These are phyloP conservation scores for Eueides isabella DNA, from an alignment of 1,140 invertebrate species.

Conservation along the genomic window DNA sequence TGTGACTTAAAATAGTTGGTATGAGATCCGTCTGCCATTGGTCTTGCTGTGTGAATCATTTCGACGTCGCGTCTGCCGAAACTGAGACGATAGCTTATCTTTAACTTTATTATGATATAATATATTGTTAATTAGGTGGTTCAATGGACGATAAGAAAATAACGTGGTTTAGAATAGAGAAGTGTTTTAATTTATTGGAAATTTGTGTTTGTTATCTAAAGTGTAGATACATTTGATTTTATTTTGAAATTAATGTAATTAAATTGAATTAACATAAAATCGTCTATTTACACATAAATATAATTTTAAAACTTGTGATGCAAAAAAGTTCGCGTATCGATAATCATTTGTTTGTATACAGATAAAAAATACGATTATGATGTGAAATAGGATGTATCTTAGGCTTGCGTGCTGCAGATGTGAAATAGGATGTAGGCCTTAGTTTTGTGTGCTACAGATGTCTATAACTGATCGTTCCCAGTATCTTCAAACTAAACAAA, in stretches of 20 bases:
- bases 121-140: conserved; percentile 9
- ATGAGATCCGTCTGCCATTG: conserved; percentile 28
- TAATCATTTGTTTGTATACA: background rate
- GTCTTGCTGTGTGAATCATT: conserved; percentile 36
- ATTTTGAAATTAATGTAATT: background rate
- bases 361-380: background rate
- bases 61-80: conserved; percentile 31
- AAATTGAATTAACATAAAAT: background rate
- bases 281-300: background rate
- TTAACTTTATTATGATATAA: background rate
- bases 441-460: background rate
- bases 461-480: background rate
- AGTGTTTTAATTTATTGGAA: background rate
- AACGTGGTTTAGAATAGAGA: background rate
- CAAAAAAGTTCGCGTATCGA: background rate
- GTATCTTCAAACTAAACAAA: background rate
- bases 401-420: background rate
- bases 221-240: background rate
- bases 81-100: conserved; percentile 35
- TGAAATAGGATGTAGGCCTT: background rate
- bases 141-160: conserved; percentile 1
- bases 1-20: conserved; percentile 35
- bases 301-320: background rate
- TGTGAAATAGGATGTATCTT: background rate
- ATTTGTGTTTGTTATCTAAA: background rate